Evolutionary conservation across 2,797 vertebrate species (phyloP).

Genomic region (Enteromius radiatus): DNA sequence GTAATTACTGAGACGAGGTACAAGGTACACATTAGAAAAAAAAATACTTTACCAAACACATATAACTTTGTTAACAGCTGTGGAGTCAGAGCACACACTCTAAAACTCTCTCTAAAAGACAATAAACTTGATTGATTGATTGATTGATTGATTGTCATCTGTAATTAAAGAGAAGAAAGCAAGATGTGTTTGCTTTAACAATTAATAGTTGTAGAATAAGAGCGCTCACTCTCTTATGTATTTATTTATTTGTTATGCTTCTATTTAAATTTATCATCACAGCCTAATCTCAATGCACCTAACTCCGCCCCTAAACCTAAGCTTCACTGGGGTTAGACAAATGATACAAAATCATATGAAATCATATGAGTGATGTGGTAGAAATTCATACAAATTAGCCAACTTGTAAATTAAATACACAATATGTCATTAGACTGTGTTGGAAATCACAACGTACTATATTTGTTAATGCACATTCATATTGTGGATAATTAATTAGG

Average conservation of each 20-base stretch:
- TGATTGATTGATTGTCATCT: background rate
- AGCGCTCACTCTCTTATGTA: constrained; percentile 9
- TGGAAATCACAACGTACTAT: background rate
- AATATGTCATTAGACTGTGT: too few relatives aligned
- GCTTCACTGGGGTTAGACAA: too few relatives aligned
- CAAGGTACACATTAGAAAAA: background rate
- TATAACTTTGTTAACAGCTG: constrained; percentile 36
- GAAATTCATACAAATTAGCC: too few relatives aligned
- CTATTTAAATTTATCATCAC: background rate
- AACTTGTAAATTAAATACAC: too few relatives aligned
- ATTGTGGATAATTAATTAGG: background rate
- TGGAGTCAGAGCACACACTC: constrained; percentile 17
- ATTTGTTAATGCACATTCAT: background rate
- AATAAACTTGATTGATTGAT: background rate
- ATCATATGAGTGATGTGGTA: too few relatives aligned
- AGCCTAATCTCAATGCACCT: too few relatives aligned
- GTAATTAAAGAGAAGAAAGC: constrained; percentile 46
- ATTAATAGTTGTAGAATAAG: constrained; percentile 38
- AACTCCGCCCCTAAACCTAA: too few relatives aligned
- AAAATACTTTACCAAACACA: constrained; percentile 27
- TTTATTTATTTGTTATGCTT: background rate
- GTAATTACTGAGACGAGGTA: constrained; percentile 47
- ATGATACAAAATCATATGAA: too few relatives aligned
- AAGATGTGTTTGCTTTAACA: constrained; percentile 45
- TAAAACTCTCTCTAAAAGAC: background rate